Evolutionary conservation across 2,888 invertebrate genomes (phyloP).

Genomic region (Omphaloscelis lunosa): DNA sequence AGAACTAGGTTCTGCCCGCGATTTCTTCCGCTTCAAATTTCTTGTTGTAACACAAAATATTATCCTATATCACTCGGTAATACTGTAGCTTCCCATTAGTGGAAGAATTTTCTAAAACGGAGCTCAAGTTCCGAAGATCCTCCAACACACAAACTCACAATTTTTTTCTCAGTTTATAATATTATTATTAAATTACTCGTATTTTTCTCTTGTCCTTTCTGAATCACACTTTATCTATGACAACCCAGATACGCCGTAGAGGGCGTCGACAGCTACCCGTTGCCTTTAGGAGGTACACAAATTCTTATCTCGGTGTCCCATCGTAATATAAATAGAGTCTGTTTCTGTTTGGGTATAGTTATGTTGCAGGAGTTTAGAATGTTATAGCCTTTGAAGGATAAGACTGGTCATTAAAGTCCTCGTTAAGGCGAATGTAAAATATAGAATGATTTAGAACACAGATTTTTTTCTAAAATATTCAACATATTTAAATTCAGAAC

Average conservation of each 20-base stretch:
- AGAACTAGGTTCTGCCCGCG: not conserved
- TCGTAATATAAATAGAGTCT: constrained; percentile 46
- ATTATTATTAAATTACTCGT: constrained; percentile 1
- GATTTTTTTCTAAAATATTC: no score
- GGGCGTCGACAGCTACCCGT: constrained; percentile 26
- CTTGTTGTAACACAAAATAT: no score
- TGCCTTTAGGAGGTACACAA: constrained; percentile 41
- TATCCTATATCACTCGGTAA: no score
- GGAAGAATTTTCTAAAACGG: no score
- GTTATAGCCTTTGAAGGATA: not conserved
- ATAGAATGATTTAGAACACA: not conserved
- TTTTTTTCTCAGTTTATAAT: no score
- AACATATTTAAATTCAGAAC: no score
- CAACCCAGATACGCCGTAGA: not conserved
- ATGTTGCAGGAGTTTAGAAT: constrained; percentile 24
- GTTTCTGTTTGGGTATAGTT: constrained; percentile 23
- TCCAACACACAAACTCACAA: no score
- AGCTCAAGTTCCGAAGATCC: no score
- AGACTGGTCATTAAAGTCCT: constrained; percentile 3
- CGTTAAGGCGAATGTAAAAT: not conserved
- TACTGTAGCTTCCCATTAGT: no score
- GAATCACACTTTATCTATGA: constrained; percentile 41
- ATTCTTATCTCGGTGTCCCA: constrained; percentile 51
- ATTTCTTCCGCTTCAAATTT: no score
- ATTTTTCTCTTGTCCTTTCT: constrained; percentile 31